A percentile compares a stretch with the other conserved stretches of the same genome.
These are phyloP conservation scores for Lasius fuliginosus DNA, from an alignment of 2,888 invertebrate genomes.

Conservation along the genomic window DNA sequence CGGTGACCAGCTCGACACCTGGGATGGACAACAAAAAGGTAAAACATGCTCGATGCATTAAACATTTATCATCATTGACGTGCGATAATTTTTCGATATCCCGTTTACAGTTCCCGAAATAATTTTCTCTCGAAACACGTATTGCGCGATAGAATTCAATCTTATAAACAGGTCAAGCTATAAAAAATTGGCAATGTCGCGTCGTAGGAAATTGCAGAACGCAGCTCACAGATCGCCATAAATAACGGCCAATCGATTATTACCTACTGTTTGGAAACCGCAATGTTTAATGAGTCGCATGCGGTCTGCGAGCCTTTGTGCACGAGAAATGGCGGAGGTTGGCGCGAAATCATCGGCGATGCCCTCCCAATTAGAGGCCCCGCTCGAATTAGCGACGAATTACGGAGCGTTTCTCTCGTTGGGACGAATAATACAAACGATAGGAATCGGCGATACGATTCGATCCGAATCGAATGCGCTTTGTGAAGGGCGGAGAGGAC, in stretches of 20 bases:
- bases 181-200: constrained; percentile 19
- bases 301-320: background rate
- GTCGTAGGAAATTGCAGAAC: background rate
- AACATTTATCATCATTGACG: background rate
- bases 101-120: background rate
- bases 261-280: constrained; percentile 39
- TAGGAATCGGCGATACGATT: constrained; percentile 32
- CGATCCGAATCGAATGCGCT: background rate
- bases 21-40: constrained; percentile 91
- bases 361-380: constrained; percentile 38
- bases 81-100: background rate
- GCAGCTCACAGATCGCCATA: background rate
- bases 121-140: background rate
- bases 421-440: constrained; percentile 11
- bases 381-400: constrained; percentile 41
- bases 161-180: background rate
- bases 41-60: constrained; percentile 22
- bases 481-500: background rate
- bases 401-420: background rate
- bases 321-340: constrained; percentile 17
- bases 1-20: constrained; percentile 89
- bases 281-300: constrained; percentile 47
- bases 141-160: background rate
- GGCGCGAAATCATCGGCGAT: background rate
- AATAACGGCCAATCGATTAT: constrained; percentile 47